Conservation (phyloP, 2,113 vertebrate genomes). For the Sylvietta virens region DNA sequence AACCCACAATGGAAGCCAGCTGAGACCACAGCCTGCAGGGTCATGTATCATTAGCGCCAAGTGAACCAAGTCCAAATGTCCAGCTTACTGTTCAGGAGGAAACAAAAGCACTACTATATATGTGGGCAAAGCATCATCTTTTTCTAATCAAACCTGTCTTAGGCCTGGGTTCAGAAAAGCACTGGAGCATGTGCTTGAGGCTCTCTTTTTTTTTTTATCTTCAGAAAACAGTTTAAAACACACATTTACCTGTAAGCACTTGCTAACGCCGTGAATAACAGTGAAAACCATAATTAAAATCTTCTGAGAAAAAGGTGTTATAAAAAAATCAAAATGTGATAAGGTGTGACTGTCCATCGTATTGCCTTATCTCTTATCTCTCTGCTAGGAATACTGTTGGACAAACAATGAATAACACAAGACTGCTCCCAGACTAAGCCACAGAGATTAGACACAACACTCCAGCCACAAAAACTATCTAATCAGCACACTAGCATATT, state of each 20-base stretch:
- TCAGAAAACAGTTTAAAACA: neutral
- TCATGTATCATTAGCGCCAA: constrained; percentile 36
- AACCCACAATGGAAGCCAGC: constrained; percentile 47
- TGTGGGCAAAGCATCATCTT: constrained; percentile 18
- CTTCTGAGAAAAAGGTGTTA: neutral
- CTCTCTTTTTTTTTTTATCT: neutral
- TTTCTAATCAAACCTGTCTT: constrained; percentile 39
- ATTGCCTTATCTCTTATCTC: neutral
- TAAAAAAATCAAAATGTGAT: neutral
- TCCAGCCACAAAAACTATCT: neutral
- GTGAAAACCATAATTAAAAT: neutral
- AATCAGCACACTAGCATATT: neutral
- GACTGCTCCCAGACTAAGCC: neutral
- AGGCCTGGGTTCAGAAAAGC: neutral
- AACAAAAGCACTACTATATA: constrained; percentile 48
- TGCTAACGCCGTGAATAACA: constrained; percentile 4
- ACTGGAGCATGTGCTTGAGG: constrained; percentile 6
- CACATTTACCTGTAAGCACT: neutral
- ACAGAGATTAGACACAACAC: neutral
- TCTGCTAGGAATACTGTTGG: neutral
- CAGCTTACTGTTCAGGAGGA: constrained; percentile 14
- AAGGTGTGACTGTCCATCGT: neutral
- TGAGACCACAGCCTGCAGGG: constrained; percentile 38
- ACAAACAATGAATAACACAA: neutral
- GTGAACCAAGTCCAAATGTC: constrained; percentile 58